Conservation (phyloP, 2,888 invertebrate genomes). For the Leucania comma region DNA sequence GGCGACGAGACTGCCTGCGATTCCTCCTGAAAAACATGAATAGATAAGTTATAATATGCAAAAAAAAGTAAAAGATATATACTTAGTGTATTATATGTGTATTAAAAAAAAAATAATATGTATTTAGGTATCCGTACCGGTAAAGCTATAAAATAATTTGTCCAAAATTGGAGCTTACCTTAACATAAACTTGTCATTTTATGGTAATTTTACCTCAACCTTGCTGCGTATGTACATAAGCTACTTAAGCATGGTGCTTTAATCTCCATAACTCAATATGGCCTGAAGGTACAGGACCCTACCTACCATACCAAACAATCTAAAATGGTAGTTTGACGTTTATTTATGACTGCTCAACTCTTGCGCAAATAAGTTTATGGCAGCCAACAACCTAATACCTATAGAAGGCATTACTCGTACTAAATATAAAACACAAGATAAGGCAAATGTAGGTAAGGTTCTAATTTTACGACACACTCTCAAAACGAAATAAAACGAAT, state of each 20-base stretch:
- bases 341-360: constrained; percentile 9
- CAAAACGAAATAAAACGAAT: constrained; percentile 8
- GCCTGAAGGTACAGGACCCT: background rate
- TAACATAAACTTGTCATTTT: background rate
- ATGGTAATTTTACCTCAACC: background rate
- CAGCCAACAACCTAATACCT: background rate
- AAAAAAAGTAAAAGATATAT: too few species aligned
- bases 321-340: constrained; percentile 4
- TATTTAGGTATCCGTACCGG: too few species aligned
- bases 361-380: constrained; percentile 46
- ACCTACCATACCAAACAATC: background rate
- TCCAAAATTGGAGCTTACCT: too few species aligned
- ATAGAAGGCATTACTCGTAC: background rate
- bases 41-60: too few species aligned
- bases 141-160: background rate
- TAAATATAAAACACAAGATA: constrained; percentile 34
- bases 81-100: too few species aligned
- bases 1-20: too few species aligned
- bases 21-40: too few species aligned
- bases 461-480: constrained; percentile 24
- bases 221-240: background rate
- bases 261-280: background rate
- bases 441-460: constrained; percentile 4
- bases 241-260: background rate
- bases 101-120: too few species aligned